phyloP scores from a whole-genome alignment of 1,140 invertebrate species.

The Lerema accius region DNA sequence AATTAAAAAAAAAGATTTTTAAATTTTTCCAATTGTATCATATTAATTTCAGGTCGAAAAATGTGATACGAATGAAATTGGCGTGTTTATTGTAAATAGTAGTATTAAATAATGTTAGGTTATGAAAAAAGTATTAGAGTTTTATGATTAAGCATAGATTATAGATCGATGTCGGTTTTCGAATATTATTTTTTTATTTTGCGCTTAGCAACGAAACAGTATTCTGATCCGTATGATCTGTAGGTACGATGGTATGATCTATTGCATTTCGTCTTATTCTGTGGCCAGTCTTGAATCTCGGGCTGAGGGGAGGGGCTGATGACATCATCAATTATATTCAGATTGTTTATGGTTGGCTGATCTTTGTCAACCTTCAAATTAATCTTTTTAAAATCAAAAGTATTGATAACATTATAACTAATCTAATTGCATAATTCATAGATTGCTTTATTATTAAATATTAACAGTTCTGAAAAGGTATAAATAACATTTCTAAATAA shows the following conservation, averaged over 20 bases:
- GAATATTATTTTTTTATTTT: slow-evolving; percentile 72
- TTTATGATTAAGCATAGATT: slow-evolving; percentile 68
- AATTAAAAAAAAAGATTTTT: not conserved
- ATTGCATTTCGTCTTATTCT: slow-evolving; percentile 41
- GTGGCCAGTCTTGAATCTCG: slow-evolving; percentile 50
- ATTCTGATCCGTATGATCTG: slow-evolving; percentile 47
- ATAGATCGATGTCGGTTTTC: slow-evolving; percentile 63
- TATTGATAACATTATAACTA: too few species aligned
- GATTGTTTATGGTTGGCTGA: too few species aligned
- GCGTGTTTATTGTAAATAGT: slow-evolving; percentile 64
- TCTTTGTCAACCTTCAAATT: too few species aligned
- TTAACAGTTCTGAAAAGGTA: too few species aligned
- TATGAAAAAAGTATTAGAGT: slow-evolving; percentile 71
- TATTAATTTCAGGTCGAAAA: slow-evolving; percentile 18
- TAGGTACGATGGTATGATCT: slow-evolving; percentile 9
- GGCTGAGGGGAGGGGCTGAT: not conserved
- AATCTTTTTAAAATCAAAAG: too few species aligned
- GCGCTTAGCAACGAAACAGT: slow-evolving; percentile 74
- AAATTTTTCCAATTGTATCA: slow-evolving; percentile 10
- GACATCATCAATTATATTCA: slow-evolving; percentile 19
- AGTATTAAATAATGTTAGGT: slow-evolving; percentile 47
- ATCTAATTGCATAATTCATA: too few species aligned
- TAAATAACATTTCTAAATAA: too few species aligned
- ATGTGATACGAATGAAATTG: slow-evolving; percentile 40
- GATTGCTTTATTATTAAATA: too few species aligned